A percentile compares a stretch with the other conserved stretches of the same genome.
Conservation (phyloP, 1,140 invertebrate species). For the Euschistus heros region DNA sequence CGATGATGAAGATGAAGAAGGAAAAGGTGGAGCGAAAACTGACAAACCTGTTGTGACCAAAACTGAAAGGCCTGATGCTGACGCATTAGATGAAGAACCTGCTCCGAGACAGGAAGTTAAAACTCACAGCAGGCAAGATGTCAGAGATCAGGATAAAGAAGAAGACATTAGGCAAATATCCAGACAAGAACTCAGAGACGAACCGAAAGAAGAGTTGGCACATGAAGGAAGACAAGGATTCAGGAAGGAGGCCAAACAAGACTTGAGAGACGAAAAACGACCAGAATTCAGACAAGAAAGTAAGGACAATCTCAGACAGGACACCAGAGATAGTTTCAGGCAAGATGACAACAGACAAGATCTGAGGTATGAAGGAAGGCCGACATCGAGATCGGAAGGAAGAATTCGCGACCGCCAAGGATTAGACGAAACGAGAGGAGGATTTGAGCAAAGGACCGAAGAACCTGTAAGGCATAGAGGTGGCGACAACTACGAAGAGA, state of each 20-base stretch:
- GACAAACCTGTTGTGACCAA: not conserved
- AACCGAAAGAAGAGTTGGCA: too few relatives aligned
- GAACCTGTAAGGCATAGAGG: not conserved
- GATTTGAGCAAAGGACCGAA: not conserved
- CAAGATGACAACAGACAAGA: not conserved
- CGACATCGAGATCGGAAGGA: too few relatives aligned
- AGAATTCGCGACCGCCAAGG: not conserved
- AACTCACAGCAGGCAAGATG: not conserved
- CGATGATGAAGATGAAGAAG: conserved; percentile 58
- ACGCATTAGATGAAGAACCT: not conserved
- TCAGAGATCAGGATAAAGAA: too few relatives aligned
- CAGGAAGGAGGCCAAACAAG: conserved; percentile 3
- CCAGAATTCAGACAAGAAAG: too few relatives aligned
- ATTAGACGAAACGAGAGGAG: not conserved
- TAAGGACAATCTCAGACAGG: not conserved
- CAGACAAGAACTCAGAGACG: too few relatives aligned
- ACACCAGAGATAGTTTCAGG: not conserved
- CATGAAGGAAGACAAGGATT: too few relatives aligned
- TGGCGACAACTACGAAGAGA: not conserved
- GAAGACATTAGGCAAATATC: too few relatives aligned
- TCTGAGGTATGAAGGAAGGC: not conserved
- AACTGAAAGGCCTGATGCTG: not conserved
- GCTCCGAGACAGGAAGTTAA: not conserved
- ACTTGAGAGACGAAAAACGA: not conserved
- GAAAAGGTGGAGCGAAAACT: not conserved